Conservation (phyloP, 2,113 vertebrate genomes). For the Haplotaxodon microlepis region DNA sequence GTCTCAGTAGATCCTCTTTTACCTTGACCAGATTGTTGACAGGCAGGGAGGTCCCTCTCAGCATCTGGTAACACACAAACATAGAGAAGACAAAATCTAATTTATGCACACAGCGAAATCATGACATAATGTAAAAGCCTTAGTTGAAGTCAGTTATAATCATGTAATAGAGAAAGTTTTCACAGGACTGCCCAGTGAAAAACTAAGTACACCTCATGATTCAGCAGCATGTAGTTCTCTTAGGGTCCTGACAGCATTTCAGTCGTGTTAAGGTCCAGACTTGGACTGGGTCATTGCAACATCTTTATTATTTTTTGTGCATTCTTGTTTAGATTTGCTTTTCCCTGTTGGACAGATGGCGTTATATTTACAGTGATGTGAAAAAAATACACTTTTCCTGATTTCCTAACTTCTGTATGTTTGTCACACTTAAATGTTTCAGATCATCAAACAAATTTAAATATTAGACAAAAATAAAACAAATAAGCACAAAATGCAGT, state of each 20-base stretch:
- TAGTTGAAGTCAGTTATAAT: neutral
- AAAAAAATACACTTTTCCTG: neutral
- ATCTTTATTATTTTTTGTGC: neutral
- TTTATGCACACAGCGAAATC: neutral
- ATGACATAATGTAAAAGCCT: neutral
- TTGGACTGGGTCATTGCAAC: neutral
- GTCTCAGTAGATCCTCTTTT: neutral
- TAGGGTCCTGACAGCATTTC: neutral
- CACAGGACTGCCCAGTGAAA: neutral
- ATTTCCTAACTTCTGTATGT: neutral
- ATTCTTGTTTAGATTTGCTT: neutral
- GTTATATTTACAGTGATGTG: neutral
- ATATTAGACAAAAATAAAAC: neutral
- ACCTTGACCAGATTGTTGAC: neutral
- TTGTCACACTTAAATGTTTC: neutral
- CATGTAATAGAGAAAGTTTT: neutral
- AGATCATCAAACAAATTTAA: neutral
- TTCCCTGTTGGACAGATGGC: neutral
- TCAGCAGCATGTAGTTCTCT: neutral
- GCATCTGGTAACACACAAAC: neutral
- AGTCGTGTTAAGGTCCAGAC: neutral
- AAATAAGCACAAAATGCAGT: neutral
- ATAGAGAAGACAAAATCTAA: neutral
- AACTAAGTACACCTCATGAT: neutral
- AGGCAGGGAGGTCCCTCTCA: neutral